phyloP scores from a whole-genome alignment of 2,113 vertebrate genomes.

The Nothocercus nigrocapillus region DNA sequence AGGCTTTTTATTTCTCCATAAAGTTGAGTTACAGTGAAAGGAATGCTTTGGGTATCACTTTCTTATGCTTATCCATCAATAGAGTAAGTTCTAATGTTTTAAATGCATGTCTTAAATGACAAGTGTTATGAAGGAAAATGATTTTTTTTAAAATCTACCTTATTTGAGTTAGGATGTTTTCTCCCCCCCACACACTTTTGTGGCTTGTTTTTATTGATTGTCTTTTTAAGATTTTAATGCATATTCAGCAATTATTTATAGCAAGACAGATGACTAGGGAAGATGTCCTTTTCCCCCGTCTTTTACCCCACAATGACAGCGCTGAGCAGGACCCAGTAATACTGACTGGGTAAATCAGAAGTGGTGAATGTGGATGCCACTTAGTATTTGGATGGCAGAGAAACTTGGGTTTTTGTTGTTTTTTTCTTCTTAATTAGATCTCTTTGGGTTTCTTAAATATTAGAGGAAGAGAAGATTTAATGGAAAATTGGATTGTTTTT shows the following conservation, averaged over 20 bases:
- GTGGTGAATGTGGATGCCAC: background rate
- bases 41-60: background rate
- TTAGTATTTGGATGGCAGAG: background rate
- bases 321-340: background rate
- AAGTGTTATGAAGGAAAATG: background rate
- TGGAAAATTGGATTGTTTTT: background rate
- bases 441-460: background rate
- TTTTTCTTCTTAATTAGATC: background rate
- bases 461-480: background rate
- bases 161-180: background rate
- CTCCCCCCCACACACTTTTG: background rate
- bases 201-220: background rate
- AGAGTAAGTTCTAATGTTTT: background rate
- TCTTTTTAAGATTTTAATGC: background rate
- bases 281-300: background rate
- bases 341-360: background rate
- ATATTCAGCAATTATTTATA: background rate
- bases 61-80: background rate
- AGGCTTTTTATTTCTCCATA: constrained; percentile 18
- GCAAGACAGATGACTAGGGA: background rate
- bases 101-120: constrained; percentile 36
- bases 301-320: background rate
- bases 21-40: constrained; percentile 7
- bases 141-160: constrained; percentile 19
- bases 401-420: background rate